These are phyloP conservation scores for Anadara kagoshimensis DNA, from an alignment of 1,140 invertebrate species.

Conservation along the genomic window DNA sequence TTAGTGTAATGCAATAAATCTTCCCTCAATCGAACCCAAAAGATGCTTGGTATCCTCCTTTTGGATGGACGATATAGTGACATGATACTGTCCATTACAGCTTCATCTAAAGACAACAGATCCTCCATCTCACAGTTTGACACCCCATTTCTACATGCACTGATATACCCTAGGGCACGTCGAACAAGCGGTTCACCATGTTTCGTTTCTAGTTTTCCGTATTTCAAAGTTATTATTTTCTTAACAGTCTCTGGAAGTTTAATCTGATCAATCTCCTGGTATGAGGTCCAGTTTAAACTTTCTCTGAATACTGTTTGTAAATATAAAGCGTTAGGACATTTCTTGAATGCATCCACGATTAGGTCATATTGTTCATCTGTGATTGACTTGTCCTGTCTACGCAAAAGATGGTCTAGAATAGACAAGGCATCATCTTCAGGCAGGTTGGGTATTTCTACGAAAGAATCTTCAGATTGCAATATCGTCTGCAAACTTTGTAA, in stretches of 20 bases:
- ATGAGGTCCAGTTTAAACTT: slow-evolving; percentile 62
- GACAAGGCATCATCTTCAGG: slow-evolving; percentile 58
- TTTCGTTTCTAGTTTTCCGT: slow-evolving; percentile 81
- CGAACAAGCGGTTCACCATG: slow-evolving; percentile 77
- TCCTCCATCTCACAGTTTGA: slow-evolving; percentile 85
- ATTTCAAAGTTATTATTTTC: slow-evolving; percentile 74
- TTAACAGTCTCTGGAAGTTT: slow-evolving; percentile 64
- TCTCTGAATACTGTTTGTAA: slow-evolving; percentile 67
- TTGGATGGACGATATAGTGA: slow-evolving; percentile 69
- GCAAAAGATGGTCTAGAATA: slow-evolving; percentile 64
- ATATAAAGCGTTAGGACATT: slow-evolving; percentile 67
- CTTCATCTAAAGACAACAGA: slow-evolving; percentile 82
- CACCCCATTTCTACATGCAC: slow-evolving; percentile 82
- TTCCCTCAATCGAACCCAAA: slow-evolving; percentile 81
- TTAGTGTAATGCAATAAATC: slow-evolving; percentile 81
- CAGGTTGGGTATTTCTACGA: slow-evolving; percentile 60
- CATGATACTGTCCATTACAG: slow-evolving; percentile 78
- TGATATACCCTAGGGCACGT: slow-evolving; percentile 81
- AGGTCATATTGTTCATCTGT: slow-evolving; percentile 63
- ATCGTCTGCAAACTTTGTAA: slow-evolving; percentile 52
- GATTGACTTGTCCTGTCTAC: slow-evolving; percentile 45
- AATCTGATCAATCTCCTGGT: slow-evolving; percentile 48
- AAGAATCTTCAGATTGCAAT: slow-evolving; percentile 42
- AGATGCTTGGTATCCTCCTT: slow-evolving; percentile 75
- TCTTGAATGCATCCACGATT: slow-evolving; percentile 59